Conservation (phyloP, 1,140 invertebrate species). For the Drosophila ananassae region DNA sequence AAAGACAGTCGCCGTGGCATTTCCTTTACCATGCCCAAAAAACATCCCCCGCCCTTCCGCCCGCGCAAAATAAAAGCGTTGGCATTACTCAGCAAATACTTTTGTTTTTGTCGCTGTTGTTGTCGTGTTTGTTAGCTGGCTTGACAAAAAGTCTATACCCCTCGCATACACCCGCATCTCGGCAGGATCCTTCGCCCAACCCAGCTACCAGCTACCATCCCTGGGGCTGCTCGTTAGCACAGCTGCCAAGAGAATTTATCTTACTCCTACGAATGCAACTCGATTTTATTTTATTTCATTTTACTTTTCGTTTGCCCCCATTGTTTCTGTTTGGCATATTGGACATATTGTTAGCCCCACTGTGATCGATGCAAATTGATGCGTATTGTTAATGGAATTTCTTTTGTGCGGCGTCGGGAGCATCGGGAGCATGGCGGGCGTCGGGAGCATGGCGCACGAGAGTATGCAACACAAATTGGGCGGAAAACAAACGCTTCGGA, state of each 20-base stretch:
- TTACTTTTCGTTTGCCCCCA: constrained; percentile 22
- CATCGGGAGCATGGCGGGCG: no score
- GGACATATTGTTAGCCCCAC: constrained; percentile 73
- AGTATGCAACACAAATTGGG: constrained; percentile 13
- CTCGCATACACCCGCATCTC: not conserved
- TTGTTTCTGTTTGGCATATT: constrained; percentile 61
- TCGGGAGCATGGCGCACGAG: not conserved
- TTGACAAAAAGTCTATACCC: constrained; percentile 53
- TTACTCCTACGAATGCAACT: constrained; percentile 68
- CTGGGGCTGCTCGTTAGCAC: constrained; percentile 68
- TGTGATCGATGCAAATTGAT: constrained; percentile 83
- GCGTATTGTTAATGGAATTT: constrained; percentile 72
- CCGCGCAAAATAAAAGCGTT: constrained; percentile 52
- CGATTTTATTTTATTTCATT: constrained; percentile 49
- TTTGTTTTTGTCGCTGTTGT: constrained; percentile 11
- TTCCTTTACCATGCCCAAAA: constrained; percentile 14
- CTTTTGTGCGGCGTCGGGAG: not conserved
- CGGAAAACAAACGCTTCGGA: constrained; percentile 1
- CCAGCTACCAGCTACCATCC: constrained; percentile 3
- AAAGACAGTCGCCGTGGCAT: constrained; percentile 27
- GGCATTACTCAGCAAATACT: constrained; percentile 71
- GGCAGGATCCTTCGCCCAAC: not conserved
- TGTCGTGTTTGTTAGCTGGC: constrained; percentile 27
- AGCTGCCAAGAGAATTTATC: constrained; percentile 75
- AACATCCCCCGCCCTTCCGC: not conserved